phyloP scores from a whole-genome alignment of 2,113 vertebrate species.

The Xiphophorus hellerii region DNA sequence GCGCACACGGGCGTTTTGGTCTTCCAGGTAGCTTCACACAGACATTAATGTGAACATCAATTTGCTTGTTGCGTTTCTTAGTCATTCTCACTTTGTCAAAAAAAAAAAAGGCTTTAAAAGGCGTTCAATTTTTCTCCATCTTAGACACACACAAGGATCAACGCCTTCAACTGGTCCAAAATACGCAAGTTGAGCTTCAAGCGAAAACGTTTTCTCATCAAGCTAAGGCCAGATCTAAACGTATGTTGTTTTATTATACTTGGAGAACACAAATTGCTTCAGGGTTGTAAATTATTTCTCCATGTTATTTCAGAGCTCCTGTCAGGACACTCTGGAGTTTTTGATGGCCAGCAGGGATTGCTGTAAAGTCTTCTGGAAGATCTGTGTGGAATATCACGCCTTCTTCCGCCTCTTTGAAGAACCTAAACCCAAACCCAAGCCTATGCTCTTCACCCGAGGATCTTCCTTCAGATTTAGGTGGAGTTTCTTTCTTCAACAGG shows the following conservation, averaged over 20 bases:
- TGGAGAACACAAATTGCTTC: neutral
- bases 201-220: constrained; percentile 97
- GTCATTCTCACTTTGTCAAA: neutral
- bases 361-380: constrained; percentile 99
- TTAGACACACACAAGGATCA: constrained; percentile 95
- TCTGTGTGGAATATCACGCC: constrained; percentile 97
- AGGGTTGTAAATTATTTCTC: neutral
- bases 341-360: constrained; percentile 95
- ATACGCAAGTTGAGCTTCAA: constrained; percentile 99
- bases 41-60: neutral
- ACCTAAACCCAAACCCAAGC: constrained; percentile 95
- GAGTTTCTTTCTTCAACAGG: constrained; percentile 16
- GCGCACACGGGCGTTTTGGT: constrained; percentile 95
- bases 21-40: constrained; percentile 86
- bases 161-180: constrained; percentile 98
- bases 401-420: constrained; percentile 99
- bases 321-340: constrained; percentile 96
- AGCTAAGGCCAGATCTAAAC: constrained; percentile 91
- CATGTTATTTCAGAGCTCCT: constrained; percentile 82
- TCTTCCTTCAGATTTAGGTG: constrained; percentile 99
- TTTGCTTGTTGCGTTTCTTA: neutral
- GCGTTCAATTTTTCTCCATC: neutral
- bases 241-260: constrained; percentile 62
- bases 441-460: constrained; percentile 93
- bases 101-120: neutral